These are phyloP conservation scores for Oncorhynchus masou DNA, from an alignment of 2,113 vertebrate genomes.

Conservation along the genomic window DNA sequence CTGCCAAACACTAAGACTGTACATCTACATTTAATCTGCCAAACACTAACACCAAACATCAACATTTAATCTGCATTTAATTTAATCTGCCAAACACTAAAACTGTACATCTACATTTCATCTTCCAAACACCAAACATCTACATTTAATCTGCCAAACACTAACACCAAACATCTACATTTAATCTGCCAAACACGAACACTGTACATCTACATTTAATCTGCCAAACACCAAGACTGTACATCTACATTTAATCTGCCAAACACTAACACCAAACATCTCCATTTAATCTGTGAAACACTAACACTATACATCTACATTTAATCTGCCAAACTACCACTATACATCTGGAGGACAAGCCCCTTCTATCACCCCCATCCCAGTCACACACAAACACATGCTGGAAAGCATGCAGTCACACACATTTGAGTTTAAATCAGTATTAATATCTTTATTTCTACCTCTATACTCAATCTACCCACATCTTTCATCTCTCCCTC, in stretches of 20 bases:
- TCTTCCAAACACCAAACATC: constrained; percentile 64
- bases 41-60: constrained; percentile 58
- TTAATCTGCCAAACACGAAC: constrained; percentile 50
- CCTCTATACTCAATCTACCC: not conserved
- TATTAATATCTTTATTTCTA: not conserved
- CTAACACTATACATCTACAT: constrained; percentile 73
- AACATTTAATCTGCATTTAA: constrained; percentile 81
- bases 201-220: constrained; percentile 77
- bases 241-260: constrained; percentile 77
- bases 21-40: constrained; percentile 77
- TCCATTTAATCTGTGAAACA: constrained; percentile 70
- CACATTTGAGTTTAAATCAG: not conserved
- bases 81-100: constrained; percentile 68
- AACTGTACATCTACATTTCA: constrained; percentile 70
- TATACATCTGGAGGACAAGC: constrained; percentile 67
- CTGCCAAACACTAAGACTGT: constrained; percentile 38
- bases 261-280: constrained; percentile 56
- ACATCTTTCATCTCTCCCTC: constrained; percentile 20
- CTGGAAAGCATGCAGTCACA: too few species aligned
- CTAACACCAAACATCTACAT: constrained; percentile 73
- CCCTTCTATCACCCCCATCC: constrained; percentile 22
- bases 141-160: constrained; percentile 58
- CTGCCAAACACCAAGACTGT: constrained; percentile 65
- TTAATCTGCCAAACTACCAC: constrained; percentile 68
- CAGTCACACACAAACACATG: too few species aligned